A percentile compares a stretch with the other conserved stretches of the same genome.
Evolutionary conservation across 2,797 vertebrate species (phyloP).

Genomic region (Choloepus didactylus): DNA sequence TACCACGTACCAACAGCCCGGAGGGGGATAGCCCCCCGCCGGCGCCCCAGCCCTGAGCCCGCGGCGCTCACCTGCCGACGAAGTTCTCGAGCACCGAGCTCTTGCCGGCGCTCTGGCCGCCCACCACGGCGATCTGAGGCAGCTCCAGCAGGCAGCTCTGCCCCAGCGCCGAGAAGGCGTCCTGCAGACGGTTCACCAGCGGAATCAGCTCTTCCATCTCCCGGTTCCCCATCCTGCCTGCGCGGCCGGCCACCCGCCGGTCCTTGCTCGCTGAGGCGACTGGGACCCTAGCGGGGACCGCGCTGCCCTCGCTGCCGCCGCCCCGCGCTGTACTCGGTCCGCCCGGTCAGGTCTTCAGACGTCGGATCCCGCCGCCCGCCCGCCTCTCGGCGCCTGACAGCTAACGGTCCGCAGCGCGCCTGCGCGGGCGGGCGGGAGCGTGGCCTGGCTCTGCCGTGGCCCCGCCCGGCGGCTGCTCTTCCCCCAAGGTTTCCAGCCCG

Average conservation of each 20-base stretch:
- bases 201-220: constrained; percentile 98
- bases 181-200: constrained; percentile 96
- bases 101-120: constrained; percentile 97
- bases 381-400: constrained; percentile 83
- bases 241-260: not conserved
- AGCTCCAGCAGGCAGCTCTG: constrained; percentile 96
- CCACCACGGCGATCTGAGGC: constrained; percentile 97
- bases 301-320: not conserved
- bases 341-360: constrained; percentile 81
- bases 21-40: not conserved
- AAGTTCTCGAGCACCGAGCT: constrained; percentile 98
- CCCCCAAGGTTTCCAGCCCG: not conserved
- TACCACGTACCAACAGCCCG: not conserved
- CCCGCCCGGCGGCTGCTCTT: not conserved
- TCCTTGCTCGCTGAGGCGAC: not conserved
- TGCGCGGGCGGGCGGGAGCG: constrained; percentile 74
- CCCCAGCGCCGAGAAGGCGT: constrained; percentile 95
- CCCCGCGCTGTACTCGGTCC: not conserved
- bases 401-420: constrained; percentile 81
- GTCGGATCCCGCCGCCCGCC: constrained; percentile 91
- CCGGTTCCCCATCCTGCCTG: constrained; percentile 82
- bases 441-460: rapidly evolving
- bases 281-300: not conserved
- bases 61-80: constrained; percentile 93
- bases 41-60: not conserved